These are phyloP conservation scores for Cremastinae sp. DNA, from an alignment of 2,888 invertebrate species.

Conservation along the genomic window DNA sequence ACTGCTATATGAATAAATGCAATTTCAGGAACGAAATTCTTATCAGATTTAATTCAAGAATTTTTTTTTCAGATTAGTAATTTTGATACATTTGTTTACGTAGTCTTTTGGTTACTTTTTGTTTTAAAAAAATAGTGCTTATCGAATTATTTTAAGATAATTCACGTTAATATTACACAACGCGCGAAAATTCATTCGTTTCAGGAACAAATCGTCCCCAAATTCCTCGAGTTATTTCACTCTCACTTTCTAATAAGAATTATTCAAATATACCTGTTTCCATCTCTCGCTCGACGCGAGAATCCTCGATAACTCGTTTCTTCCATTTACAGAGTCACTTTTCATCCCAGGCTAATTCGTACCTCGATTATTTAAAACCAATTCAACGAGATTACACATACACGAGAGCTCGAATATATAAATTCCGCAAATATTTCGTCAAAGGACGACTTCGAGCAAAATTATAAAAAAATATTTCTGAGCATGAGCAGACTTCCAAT, in stretches of 20 bases:
- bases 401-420: too few relatives aligned
- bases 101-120: too few relatives aligned
- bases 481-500: too few relatives aligned
- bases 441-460: not conserved
- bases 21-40: too few relatives aligned
- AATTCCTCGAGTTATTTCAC: constrained; percentile 48
- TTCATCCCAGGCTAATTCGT: constrained; percentile 45
- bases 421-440: not conserved
- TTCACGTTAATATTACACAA: too few relatives aligned
- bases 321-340: constrained; percentile 39
- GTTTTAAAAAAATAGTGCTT: too few relatives aligned
- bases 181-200: constrained; percentile 16
- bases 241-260: constrained; percentile 59
- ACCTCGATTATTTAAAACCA: constrained; percentile 66
- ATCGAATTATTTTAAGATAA: too few relatives aligned
- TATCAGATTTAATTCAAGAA: too few relatives aligned
- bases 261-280: constrained; percentile 36
- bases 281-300: constrained; percentile 34
- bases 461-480: not conserved
- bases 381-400: constrained; percentile 5
- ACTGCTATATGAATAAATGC: too few relatives aligned
- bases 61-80: constrained; percentile 25
- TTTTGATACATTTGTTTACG: too few relatives aligned
- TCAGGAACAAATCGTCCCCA: constrained; percentile 40
- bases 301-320: constrained; percentile 47